Evolutionary conservation across 2,888 invertebrate genomes (phyloP), one percentile per base, ranked within the genome.

Genomic region (Oxyteleia sp.): DNA sequence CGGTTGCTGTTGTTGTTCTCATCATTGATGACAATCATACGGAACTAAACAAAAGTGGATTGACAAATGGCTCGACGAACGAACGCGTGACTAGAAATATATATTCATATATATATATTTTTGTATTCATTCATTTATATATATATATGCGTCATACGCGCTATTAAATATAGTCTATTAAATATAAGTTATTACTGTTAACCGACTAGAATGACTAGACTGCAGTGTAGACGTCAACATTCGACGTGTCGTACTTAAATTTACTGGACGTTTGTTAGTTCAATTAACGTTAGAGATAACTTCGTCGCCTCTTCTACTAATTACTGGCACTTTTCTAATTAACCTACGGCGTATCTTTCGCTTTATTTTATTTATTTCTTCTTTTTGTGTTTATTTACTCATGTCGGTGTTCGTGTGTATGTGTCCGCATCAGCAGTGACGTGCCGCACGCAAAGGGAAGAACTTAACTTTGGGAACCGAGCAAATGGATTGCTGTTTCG

Each of bases 291-390:
- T 90, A 91, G 87, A 89, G 87, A 89, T 85, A 84, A 88, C 87
- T 84, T 90, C 89, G 86, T 89, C 86, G 88, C 85, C 80, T 83
- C 71, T 63, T 85, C 85, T 88, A 87, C 84, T 86, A 81, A 78
- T 84, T 92, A 93, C 93, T 93, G 93, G 93, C 93, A 93, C 93
- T 93, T 93, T 93, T 91, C 93, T 93, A 93, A 92, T 93, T 93
- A 93, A 89, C 87, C 91, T 91, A 91, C 86, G 87, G 89, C 90
- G 89, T 91, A 91, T 88, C 88, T 87, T 69, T 84, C 78, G 53
- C 68, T 72, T 64, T 51, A 23, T 43, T 64, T 63, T 8, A 26
- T 69, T 61, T 69, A n/a, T n/a, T n/a, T n/a, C n/a, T n/a, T n/a
- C n/a, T n/a, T n/a, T n/a, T n/a, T n/a, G n/a, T n/a, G n/a, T n/a